These are phyloP conservation scores for Argyresthia goedartella DNA, from an alignment of 2,888 invertebrate species.

Conservation along the genomic window DNA sequence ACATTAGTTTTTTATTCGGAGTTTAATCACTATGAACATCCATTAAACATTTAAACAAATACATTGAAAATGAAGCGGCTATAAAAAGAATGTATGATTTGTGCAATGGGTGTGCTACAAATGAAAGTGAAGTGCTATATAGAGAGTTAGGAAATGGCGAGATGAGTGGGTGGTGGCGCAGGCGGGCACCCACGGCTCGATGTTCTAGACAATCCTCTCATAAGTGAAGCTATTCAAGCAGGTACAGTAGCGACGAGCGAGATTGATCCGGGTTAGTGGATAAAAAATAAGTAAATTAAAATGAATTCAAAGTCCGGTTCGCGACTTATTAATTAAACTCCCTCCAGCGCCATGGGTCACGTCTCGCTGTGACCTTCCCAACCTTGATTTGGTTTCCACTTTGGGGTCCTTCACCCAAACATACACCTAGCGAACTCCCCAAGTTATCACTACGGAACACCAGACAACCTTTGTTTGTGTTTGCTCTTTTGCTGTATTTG, in stretches of 20 bases:
- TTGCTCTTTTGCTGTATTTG: neutral
- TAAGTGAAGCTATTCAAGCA: conserved; percentile 52
- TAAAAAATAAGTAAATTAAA: conserved; percentile 27
- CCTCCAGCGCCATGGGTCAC: conserved; percentile 74
- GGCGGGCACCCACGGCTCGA: conserved; percentile 71
- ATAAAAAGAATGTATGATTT: conserved; percentile 21
- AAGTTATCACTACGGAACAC: conserved; percentile 45
- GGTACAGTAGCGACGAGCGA: conserved; percentile 26
- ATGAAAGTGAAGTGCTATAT: conserved; percentile 39
- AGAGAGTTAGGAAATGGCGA: conserved; percentile 34
- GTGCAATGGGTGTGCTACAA: conserved; percentile 44
- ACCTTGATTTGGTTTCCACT: conserved; percentile 89
- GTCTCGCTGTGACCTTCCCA: conserved; percentile 80
- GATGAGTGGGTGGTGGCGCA: conserved; percentile 41
- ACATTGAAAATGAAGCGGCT: conserved; percentile 35
- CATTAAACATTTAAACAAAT: conserved; percentile 18
- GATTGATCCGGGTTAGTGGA: conserved; percentile 23
- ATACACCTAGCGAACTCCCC: conserved; percentile 44
- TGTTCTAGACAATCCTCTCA: conserved; percentile 36
- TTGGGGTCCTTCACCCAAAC: conserved; percentile 73
- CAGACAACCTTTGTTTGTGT: conserved; percentile 10
- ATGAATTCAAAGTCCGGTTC: conserved; percentile 37
- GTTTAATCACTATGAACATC: conserved; percentile 40
- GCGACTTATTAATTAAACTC: conserved; percentile 28
- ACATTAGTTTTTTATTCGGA: conserved; percentile 14